A percentile compares a stretch with the other conserved stretches of the same genome.
These are phyloP conservation scores for Zosterops lateralis DNA, from an alignment of 2,113 vertebrate genomes.

Conservation along the genomic window DNA sequence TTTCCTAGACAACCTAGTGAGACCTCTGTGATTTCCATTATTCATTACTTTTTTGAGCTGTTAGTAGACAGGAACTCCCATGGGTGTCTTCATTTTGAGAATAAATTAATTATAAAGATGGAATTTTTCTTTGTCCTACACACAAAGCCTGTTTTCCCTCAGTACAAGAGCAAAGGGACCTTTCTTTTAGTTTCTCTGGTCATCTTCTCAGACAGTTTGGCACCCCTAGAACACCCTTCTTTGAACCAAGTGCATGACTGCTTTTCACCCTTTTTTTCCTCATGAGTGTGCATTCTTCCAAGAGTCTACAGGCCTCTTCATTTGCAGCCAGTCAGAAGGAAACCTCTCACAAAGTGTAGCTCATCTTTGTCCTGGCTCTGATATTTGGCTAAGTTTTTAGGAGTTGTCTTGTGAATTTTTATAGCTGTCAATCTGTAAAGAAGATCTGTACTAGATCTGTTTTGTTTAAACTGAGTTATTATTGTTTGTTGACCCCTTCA, in stretches of 20 bases:
- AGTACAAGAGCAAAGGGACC: background rate
- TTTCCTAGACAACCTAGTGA: background rate
- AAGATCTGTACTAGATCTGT: background rate
- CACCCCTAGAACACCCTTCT: background rate
- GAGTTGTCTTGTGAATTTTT: background rate
- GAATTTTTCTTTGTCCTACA: background rate
- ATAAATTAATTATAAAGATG: background rate
- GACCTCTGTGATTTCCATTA: constrained; percentile 21
- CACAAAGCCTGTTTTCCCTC: background rate
- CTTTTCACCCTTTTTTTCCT: background rate
- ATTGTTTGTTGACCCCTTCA: background rate
- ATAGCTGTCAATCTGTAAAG: background rate
- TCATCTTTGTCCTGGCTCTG: background rate
- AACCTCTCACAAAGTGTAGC: background rate
- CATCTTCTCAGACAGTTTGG: background rate
- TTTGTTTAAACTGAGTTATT: background rate
- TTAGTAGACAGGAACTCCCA: background rate
- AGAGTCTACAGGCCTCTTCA: background rate
- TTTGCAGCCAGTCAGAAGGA: background rate
- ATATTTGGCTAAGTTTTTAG: background rate
- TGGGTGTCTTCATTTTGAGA: background rate
- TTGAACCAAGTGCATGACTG: background rate
- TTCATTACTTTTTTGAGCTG: constrained; percentile 7
- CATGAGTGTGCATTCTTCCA: background rate
- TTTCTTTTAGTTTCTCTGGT: background rate